Evolutionary conservation across 2,113 vertebrate species (phyloP).

Genomic region (Heliornis fulica): DNA sequence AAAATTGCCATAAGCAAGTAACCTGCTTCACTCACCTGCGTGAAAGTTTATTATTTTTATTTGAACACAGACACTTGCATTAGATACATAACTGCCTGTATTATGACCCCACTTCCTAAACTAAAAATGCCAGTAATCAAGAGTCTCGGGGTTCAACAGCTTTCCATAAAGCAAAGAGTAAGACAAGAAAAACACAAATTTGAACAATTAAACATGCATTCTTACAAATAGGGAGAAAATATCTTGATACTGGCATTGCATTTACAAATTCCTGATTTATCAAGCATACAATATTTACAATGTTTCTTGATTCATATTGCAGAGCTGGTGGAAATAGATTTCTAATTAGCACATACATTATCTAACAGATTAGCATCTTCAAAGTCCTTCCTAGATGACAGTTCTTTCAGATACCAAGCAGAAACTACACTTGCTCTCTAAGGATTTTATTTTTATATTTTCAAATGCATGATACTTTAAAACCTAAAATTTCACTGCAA

Average conservation of each 20-base stretch:
- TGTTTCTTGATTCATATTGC: background rate
- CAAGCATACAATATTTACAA: background rate
- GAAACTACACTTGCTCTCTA: background rate
- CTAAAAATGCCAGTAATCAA: background rate
- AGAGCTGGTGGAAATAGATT: background rate
- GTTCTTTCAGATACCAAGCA: background rate
- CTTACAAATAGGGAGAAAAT: background rate
- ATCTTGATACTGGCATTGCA: background rate
- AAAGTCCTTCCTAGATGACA: background rate
- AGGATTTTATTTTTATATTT: background rate
- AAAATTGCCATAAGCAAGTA: background rate
- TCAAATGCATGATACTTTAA: background rate
- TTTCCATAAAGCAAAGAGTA: background rate
- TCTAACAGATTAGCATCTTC: background rate
- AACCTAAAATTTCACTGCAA: background rate
- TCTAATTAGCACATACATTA: background rate
- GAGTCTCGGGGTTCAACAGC: background rate
- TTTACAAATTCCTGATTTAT: conserved; percentile 7
- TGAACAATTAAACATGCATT: background rate
- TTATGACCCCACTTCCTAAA: background rate
- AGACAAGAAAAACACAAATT: background rate
- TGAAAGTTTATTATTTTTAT: background rate
- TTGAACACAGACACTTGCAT: background rate
- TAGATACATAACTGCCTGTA: background rate
- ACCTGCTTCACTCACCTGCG: background rate